phyloP scores from a whole-genome alignment of 1,140 invertebrate genomes.

The Eumaeus atala region DNA sequence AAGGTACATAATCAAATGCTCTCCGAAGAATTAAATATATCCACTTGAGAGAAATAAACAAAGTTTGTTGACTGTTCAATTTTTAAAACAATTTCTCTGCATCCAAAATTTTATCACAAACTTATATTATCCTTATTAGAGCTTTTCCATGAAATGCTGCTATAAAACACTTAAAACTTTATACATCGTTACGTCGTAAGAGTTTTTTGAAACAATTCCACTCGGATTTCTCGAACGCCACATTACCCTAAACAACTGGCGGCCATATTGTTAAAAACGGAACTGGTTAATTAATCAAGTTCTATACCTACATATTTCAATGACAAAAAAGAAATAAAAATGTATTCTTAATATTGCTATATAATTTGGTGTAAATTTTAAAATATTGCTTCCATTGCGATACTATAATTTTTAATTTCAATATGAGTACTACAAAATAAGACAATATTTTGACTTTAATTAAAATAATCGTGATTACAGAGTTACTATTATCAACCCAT shows the following conservation, averaged over 20 bases:
- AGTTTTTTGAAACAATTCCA: conserved; percentile 69
- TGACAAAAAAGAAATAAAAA: conserved; percentile 1
- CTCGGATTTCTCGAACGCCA: conserved; percentile 72
- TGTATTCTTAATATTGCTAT: not conserved
- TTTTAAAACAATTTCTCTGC: conserved; percentile 55
- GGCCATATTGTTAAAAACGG: conserved; percentile 73
- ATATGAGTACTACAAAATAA: conserved; percentile 14
- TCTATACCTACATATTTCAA: conserved; percentile 22
- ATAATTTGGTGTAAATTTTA: not conserved
- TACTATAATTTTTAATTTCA: not conserved
- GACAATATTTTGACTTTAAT: conserved; percentile 27
- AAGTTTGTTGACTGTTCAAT: conserved; percentile 75
- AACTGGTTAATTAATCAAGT: conserved; percentile 33
- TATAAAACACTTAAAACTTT: conserved; percentile 68
- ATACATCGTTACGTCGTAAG: conserved; percentile 66
- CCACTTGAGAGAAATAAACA: conserved; percentile 70
- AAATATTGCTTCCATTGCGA: not conserved
- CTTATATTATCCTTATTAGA: conserved; percentile 49
- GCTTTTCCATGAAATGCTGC: conserved; percentile 65
- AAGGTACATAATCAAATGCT: conserved; percentile 66
- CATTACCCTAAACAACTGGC: conserved; percentile 75
- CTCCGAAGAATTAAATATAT: conserved; percentile 52
- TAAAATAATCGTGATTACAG: conserved; percentile 23
- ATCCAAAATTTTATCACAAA: conserved; percentile 65
- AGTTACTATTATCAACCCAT: conserved; percentile 19